Conservation (phyloP, 1,140 invertebrate species). For the Drosophila sucinea region DNA sequence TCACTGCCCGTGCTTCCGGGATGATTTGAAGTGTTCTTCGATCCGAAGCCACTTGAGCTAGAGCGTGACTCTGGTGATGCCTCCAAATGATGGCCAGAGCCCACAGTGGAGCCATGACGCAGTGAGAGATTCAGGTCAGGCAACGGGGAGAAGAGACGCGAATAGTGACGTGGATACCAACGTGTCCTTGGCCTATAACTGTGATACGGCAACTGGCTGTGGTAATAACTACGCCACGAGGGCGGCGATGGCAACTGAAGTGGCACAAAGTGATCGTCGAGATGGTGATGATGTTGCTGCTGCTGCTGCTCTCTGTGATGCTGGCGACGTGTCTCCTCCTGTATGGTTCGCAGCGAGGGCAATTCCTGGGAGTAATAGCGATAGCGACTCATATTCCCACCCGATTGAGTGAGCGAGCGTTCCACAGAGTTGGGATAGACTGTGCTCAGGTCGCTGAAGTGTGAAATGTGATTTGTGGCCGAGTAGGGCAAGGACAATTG, state of each 20-base stretch:
- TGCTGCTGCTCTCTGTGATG: constrained; percentile 53
- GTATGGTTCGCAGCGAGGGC: constrained; percentile 89
- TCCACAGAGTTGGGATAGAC: constrained; percentile 92
- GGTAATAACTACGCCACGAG: constrained; percentile 82
- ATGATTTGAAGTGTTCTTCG: constrained; percentile 95
- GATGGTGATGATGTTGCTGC: constrained; percentile 40
- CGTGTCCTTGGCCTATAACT: constrained; percentile 84
- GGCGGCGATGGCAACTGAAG: constrained; percentile 85
- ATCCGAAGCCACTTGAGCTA: constrained; percentile 94
- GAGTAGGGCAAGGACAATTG: constrained; percentile 83
- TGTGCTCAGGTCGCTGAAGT: constrained; percentile 92
- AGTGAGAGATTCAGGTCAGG: constrained; percentile 83
- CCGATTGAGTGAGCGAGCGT: constrained; percentile 88
- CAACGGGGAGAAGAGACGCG: constrained; percentile 86
- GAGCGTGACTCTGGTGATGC: constrained; percentile 93
- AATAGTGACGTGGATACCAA: constrained; percentile 85
- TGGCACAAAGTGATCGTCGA: constrained; percentile 85
- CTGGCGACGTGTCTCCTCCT: constrained; percentile 86
- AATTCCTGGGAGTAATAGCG: constrained; percentile 89
- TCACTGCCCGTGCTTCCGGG: constrained; percentile 88
- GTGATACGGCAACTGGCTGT: constrained; percentile 82
- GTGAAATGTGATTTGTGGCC: constrained; percentile 60
- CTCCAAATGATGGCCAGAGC: constrained; percentile 84
- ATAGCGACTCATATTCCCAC: constrained; percentile 83
- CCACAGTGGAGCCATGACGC: constrained; percentile 61